Evolutionary conservation across 2,888 invertebrate genomes (phyloP).

Genomic region (Miltochrista miniata): DNA sequence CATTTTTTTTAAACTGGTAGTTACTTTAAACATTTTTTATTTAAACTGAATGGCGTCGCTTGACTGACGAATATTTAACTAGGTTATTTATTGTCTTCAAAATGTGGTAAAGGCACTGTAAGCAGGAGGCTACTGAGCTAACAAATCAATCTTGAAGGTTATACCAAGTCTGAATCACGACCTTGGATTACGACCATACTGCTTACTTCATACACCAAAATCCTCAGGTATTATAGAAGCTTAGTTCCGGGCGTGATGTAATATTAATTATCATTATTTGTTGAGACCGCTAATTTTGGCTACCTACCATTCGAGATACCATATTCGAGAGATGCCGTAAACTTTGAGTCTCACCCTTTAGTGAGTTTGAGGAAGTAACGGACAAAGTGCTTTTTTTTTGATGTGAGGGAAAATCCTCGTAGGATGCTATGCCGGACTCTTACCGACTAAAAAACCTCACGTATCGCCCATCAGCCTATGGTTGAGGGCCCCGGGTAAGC

Average conservation of each 20-base stretch:
- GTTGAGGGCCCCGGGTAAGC: too few relatives aligned
- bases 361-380: too few relatives aligned
- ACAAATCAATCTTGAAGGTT: conserved; percentile 7
- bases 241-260: conserved; percentile 6
- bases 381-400: too few relatives aligned
- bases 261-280: conserved; percentile 7
- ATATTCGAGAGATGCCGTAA: too few relatives aligned
- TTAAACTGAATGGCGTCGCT: too few relatives aligned
- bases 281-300: neutral
- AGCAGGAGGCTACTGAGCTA: conserved; percentile 3
- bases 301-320: too few relatives aligned
- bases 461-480: too few relatives aligned
- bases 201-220: conserved; percentile 2
- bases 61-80: neutral
- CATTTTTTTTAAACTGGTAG: neutral
- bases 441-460: too few relatives aligned
- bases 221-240: neutral
- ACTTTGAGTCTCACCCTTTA: too few relatives aligned
- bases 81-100: neutral
- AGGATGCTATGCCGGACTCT: too few relatives aligned
- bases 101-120: conserved; percentile 1
- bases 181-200: conserved; percentile 6
- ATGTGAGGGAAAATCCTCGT: too few relatives aligned
- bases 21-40: neutral
- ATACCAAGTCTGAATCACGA: neutral